phyloP scores from a whole-genome alignment of 2,113 vertebrate species.

The Passer domesticus region DNA sequence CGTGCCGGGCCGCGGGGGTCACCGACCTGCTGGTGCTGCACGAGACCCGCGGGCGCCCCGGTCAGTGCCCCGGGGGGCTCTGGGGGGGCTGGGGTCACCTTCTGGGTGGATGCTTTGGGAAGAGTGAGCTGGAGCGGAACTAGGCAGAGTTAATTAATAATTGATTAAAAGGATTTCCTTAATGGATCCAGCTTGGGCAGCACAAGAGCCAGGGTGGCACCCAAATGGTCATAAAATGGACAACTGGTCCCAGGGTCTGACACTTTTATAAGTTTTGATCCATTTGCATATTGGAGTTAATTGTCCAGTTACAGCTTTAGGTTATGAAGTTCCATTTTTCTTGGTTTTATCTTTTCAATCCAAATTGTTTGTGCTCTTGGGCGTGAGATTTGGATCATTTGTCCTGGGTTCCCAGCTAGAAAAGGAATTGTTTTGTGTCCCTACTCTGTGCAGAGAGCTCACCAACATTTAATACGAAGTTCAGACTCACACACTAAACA shows the following conservation, averaged over 20 bases:
- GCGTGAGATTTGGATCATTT: neutral
- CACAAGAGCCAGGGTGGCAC: too few species aligned
- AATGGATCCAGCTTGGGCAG: neutral
- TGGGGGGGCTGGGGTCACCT: neutral
- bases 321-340: neutral
- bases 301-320: neutral
- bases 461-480: accelerated
- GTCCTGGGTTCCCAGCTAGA: neutral
- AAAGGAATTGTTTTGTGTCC: neutral
- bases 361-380: neutral
- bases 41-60: neutral
- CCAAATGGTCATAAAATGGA: too few species aligned
- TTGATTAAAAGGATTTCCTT: neutral
- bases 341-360: neutral
- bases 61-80: neutral
- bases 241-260: neutral
- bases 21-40: neutral
- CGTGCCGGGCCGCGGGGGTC: neutral
- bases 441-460: neutral
- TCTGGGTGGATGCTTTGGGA: too few species aligned
- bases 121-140: neutral
- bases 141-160: neutral
- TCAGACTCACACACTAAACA: neutral
- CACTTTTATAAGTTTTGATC: neutral
- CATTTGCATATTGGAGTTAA: neutral